Evolutionary conservation across 2,113 vertebrate genomes (phyloP).

Genomic region (Notarius quadriscutis): DNA sequence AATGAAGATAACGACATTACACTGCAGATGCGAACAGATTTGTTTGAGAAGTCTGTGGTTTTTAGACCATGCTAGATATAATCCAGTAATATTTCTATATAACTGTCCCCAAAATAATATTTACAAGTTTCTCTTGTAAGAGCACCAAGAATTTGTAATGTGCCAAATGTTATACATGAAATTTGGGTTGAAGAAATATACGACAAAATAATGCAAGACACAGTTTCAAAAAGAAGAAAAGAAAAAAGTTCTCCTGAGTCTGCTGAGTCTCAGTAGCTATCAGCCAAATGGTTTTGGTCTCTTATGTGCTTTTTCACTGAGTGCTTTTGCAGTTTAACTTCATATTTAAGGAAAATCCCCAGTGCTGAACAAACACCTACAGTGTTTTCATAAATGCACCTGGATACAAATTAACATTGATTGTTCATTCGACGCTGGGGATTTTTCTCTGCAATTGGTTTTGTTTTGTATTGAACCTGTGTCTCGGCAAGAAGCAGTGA

Average conservation of each 20-base stretch:
- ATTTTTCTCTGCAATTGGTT: conserved; percentile 53
- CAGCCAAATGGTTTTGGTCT: conserved; percentile 74
- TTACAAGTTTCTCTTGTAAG: conserved; percentile 74
- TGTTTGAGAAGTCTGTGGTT: conserved; percentile 75
- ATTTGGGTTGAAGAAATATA: conserved; percentile 66
- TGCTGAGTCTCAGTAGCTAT: conserved; percentile 76
- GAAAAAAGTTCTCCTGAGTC: conserved; percentile 66
- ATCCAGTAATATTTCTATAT: conserved; percentile 79
- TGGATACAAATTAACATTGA: conserved; percentile 7
- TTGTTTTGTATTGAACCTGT: conserved; percentile 32
- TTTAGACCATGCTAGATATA: conserved; percentile 77
- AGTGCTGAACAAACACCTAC: conserved; percentile 17
- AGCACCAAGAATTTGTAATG: conserved; percentile 80
- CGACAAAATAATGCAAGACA: conserved; percentile 52
- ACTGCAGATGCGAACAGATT: conserved; percentile 68
- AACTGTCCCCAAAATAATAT: conserved; percentile 71
- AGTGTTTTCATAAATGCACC: conserved; percentile 16
- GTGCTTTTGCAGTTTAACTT: conserved; percentile 66
- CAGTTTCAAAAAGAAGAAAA: conserved; percentile 28
- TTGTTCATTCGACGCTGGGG: conserved; percentile 17
- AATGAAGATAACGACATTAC: conserved; percentile 69
- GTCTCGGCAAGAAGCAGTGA: conserved; percentile 38
- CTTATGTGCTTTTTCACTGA: conserved; percentile 82
- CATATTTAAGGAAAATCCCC: conserved; percentile 24
- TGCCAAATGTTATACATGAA: conserved; percentile 87